Conservation (phyloP, 2,113 vertebrate species). For the Chrysochloris asiatica region DNA sequence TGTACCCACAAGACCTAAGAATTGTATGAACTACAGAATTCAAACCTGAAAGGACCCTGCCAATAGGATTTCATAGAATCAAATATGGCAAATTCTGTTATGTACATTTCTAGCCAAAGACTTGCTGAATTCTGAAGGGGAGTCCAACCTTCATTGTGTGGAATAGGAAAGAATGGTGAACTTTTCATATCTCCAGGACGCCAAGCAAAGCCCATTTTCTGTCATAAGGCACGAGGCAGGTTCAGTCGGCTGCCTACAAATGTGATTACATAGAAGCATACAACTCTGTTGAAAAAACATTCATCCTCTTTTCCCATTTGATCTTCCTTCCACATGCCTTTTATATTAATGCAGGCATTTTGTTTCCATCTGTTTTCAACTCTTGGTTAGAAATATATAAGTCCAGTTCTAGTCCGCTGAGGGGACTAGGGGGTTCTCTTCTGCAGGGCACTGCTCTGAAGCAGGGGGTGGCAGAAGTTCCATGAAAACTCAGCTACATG, state of each 20-base stretch:
- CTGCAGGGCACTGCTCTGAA: not conserved
- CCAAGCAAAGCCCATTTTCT: constrained; percentile 54
- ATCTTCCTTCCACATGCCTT: constrained; percentile 85
- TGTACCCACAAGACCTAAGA: not conserved
- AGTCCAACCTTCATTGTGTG: not conserved
- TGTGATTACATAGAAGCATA: constrained; percentile 71
- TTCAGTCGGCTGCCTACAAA: constrained; percentile 63
- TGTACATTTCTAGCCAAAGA: not conserved
- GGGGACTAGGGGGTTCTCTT: constrained; percentile 67
- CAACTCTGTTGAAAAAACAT: constrained; percentile 71
- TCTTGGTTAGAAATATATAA: constrained; percentile 82
- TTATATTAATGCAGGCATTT: constrained; percentile 83
- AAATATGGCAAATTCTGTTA: not conserved
- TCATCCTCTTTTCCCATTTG: constrained; percentile 81
- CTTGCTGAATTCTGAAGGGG: not conserved
- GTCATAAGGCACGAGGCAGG: not conserved
- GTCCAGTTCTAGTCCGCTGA: constrained; percentile 71
- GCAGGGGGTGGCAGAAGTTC: not conserved
- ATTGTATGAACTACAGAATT: not conserved
- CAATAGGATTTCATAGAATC: not conserved
- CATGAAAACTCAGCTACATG: not conserved
- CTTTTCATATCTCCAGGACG: not conserved
- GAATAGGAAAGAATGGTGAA: not conserved
- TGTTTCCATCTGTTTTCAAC: constrained; percentile 85
- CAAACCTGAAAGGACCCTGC: not conserved